Evolutionary conservation across 1,140 invertebrate species (phyloP).

Genomic region (Phymastichus coffea): DNA sequence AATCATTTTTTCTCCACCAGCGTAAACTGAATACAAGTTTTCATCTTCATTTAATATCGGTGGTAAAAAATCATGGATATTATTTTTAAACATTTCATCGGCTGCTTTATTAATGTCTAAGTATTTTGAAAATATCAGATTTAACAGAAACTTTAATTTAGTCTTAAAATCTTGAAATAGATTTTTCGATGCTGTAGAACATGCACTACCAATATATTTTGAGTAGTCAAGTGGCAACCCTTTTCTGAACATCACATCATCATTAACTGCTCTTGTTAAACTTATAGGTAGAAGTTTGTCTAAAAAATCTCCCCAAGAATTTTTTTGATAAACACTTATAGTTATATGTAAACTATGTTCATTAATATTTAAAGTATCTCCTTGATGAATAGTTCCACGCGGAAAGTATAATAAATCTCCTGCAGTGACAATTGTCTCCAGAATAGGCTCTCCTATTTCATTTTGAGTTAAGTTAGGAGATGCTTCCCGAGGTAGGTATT

Average conservation of each 20-base stretch:
- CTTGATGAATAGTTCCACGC: slow-evolving; percentile 92
- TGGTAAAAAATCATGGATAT: slow-evolving; percentile 85
- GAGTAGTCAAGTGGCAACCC: slow-evolving; percentile 82
- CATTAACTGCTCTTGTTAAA: slow-evolving; percentile 68
- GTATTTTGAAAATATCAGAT: slow-evolving; percentile 61
- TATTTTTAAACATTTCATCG: slow-evolving; percentile 81
- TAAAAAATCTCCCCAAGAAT: slow-evolving; percentile 85
- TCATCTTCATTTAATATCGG: slow-evolving; percentile 72
- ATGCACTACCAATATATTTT: slow-evolving; percentile 69
- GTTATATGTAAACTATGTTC: slow-evolving; percentile 91
- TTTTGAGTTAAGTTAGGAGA: slow-evolving; percentile 79
- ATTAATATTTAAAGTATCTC: slow-evolving; percentile 65
- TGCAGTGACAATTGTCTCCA: slow-evolving; percentile 78
- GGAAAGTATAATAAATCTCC: slow-evolving; percentile 94
- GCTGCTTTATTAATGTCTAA: slow-evolving; percentile 78
- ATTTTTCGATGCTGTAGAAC: slow-evolving; percentile 50
- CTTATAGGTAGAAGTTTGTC: slow-evolving; percentile 79
- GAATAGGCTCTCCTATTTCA: slow-evolving; percentile 77
- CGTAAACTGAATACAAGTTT: slow-evolving; percentile 65
- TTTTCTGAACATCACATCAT: slow-evolving; percentile 71
- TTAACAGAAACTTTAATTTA: slow-evolving; percentile 64
- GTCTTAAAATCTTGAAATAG: slow-evolving; percentile 60
- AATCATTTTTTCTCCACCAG: slow-evolving; percentile 69
- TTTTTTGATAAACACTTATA: slow-evolving; percentile 87
- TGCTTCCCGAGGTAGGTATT: slow-evolving; percentile 76